phyloP scores from a whole-genome alignment of 2,113 vertebrate species.

The Entosphenus tridentatus region DNA sequence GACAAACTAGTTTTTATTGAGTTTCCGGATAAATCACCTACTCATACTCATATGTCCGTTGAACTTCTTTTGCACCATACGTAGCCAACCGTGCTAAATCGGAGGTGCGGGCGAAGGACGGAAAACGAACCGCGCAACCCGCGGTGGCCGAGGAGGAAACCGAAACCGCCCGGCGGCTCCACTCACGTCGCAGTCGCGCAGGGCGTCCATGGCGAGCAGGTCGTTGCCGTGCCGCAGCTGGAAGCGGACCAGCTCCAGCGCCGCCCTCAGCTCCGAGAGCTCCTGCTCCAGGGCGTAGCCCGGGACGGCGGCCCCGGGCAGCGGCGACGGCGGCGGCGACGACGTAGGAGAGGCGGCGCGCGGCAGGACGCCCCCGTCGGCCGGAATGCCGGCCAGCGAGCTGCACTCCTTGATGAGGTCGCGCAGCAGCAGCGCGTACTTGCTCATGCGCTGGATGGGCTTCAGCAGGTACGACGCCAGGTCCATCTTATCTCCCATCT shows the following conservation, averaged over 20 bases:
- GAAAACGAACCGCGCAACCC: neutral
- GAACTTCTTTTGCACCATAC: neutral
- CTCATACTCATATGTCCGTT: too few relatives aligned
- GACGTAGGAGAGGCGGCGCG: neutral
- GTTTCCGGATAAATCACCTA: too few relatives aligned
- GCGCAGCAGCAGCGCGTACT: slow-evolving; percentile 19
- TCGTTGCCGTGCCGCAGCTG: slow-evolving; percentile 85
- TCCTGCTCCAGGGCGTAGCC: slow-evolving; percentile 44
- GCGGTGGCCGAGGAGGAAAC: neutral
- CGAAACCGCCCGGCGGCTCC: neutral
- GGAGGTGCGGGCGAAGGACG: neutral
- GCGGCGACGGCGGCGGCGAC: neutral
- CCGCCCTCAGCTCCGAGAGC: slow-evolving; percentile 42
- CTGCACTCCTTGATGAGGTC: slow-evolving; percentile 16
- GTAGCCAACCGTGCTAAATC: neutral
- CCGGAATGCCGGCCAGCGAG: slow-evolving; percentile 11
- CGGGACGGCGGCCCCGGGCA: neutral
- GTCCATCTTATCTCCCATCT: slow-evolving; percentile 21
- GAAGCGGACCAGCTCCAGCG: slow-evolving; percentile 74
- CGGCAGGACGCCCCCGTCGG: neutral
- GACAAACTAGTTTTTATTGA: too few relatives aligned
- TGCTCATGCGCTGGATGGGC: slow-evolving; percentile 20
- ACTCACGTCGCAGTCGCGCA: slow-evolving; percentile 72
- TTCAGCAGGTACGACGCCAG: slow-evolving; percentile 22
- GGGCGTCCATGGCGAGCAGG: slow-evolving; percentile 84